Evolutionary conservation across 2,797 vertebrate species (phyloP).

Genomic region (Esox masquinongy): DNA sequence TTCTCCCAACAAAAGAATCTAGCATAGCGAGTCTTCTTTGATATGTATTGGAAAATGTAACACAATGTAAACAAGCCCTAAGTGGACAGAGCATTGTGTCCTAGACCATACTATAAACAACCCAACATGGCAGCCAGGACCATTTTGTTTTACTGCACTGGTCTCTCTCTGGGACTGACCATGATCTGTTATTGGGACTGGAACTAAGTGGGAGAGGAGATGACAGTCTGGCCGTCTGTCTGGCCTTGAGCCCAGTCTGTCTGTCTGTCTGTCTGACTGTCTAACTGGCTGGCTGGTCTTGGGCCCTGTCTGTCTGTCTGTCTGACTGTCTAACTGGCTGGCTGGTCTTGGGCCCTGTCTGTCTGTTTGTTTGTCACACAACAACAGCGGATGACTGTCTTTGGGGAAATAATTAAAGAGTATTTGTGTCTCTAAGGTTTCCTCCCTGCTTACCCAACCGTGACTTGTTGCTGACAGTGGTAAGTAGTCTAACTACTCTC

Average conservation of each 20-base stretch:
- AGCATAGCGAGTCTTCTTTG: too few species aligned
- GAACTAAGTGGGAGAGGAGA: neutral
- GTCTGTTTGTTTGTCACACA: neutral
- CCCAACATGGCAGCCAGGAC: slow-evolving; percentile 20
- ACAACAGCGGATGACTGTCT: neutral
- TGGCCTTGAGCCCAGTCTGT: neutral
- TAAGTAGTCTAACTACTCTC: neutral
- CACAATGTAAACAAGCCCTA: too few species aligned
- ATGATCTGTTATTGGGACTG: neutral
- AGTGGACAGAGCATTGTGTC: slow-evolving; percentile 47
- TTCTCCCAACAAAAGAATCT: too few species aligned
- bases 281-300: too few species aligned
- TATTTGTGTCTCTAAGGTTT: neutral
- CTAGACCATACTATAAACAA: slow-evolving; percentile 37
- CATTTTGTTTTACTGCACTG: slow-evolving; percentile 23
- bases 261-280: too few species aligned
- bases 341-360: too few species aligned
- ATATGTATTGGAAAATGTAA: too few species aligned
- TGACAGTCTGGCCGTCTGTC: neutral
- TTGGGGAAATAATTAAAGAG: neutral
- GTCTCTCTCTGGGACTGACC: neutral
- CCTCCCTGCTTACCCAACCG: neutral
- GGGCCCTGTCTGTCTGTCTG: too few species aligned
- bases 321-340: too few species aligned
- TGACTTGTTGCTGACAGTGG: neutral